These are phyloP conservation scores for Carettochelys insculpta DNA, from an alignment of 2,113 vertebrate genomes.

Conservation along the genomic window DNA sequence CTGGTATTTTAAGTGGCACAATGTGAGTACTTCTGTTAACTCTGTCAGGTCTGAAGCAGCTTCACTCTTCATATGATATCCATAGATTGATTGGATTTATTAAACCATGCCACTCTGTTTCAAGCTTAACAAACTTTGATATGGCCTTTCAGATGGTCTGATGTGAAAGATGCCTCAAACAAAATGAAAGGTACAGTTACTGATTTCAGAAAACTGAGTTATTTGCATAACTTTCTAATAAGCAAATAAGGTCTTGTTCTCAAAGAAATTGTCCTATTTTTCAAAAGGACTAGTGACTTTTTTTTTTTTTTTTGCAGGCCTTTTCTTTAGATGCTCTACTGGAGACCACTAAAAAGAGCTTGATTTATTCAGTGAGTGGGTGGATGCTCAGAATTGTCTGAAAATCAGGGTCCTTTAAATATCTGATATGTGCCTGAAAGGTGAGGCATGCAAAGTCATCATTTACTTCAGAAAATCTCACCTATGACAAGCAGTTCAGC, in stretches of 20 bases:
- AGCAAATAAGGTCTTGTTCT: too few species aligned
- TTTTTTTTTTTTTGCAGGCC: too few species aligned
- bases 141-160: neutral
- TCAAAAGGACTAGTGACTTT: neutral
- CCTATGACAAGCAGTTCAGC: neutral
- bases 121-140: neutral
- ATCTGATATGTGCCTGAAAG: neutral
- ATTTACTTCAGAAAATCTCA: neutral
- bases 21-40: neutral
- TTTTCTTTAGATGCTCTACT: neutral
- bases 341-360: neutral
- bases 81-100: neutral
- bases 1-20: too few species aligned
- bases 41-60: neutral
- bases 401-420: neutral
- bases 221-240: too few species aligned
- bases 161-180: neutral
- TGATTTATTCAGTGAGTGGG: neutral
- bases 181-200: neutral
- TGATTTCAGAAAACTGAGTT: too few species aligned
- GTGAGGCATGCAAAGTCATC: neutral
- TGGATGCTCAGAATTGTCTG: neutral
- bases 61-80: neutral
- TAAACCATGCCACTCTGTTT: neutral
- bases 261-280: too few species aligned